Base-by-base conservation (phyloP, 2,797 vertebrate species). In the Pyrocephalus nanus region DNA sequence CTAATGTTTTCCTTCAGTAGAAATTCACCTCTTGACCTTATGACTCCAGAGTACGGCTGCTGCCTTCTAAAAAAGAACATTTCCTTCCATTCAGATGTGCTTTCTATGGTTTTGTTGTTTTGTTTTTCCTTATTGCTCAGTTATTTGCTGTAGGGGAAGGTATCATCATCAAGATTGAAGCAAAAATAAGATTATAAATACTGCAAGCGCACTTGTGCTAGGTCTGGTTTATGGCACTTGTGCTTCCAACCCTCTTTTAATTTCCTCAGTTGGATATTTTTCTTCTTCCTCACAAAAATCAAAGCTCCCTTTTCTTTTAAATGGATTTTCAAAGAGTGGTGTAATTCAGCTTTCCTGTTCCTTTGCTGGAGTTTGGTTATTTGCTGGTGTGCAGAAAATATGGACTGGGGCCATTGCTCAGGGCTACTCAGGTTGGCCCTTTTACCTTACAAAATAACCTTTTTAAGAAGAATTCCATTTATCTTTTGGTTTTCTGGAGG, bases 11-110 rank as follows among this genome's bases (percentile, higher is more conserved):
- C 76, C 90, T 96, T 95, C 71, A 76, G 91, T 83, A 97, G 94
- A 97, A 96, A 93, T 96, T 96, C 91, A 97, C 85, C 97, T 84
- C 93, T 90, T 96, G 96, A 97, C 90, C 95, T 97, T 91, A 50
- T 83, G 96, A 96, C 95, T 95, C 93, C 79, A 64, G 91, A 95
- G 87, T 89, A 91, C 50, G 43, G 81, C 81, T 93, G 71, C 36
- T 86, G 65, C 92, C 91, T 95, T 95, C 93, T 91, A 74, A 96
- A 96, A 96, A 94, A 90, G 92, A 94, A 73, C 91, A 94, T 97
- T 97, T 95, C 93, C 92, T 97, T 96, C 92, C 93, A 96, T 96
- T 97, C 94, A 96, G 92, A 96, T 96, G 75, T 86, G 58, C 57
- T 90, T 96, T 94, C 81, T 66, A 48, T 61, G 88, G 76, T 91